Conservation (phyloP, 2,113 vertebrate genomes). For the Centropristis striata region DNA sequence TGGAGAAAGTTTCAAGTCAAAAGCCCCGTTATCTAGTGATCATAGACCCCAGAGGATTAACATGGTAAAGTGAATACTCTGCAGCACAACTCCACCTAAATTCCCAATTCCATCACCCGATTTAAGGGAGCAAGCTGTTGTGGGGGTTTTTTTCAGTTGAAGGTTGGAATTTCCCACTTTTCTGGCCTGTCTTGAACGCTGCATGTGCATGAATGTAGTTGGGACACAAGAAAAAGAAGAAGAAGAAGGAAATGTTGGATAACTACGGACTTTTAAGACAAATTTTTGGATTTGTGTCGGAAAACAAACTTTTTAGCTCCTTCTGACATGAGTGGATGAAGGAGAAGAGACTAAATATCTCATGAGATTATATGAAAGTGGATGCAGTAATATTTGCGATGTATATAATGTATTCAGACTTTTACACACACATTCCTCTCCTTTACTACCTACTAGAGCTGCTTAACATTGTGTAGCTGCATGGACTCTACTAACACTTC, state of each 20-base stretch:
- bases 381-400: slow-evolving; percentile 20
- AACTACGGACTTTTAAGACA: background rate
- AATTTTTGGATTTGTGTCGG: background rate
- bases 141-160: fast-evolving
- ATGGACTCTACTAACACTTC: background rate
- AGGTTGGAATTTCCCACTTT: background rate
- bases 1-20: too few relatives aligned
- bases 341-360: background rate
- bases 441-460: slow-evolving; percentile 24
- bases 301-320: background rate
- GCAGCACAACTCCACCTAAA: background rate
- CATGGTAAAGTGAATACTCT: too few relatives aligned
- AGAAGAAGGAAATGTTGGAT: background rate
- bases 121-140: background rate
- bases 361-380: slow-evolving; percentile 7
- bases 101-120: too few relatives aligned
- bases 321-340: background rate
- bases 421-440: slow-evolving; percentile 4
- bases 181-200: slow-evolving; percentile 4
- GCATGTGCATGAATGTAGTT: background rate
- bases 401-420: slow-evolving; percentile 35
- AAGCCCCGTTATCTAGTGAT: too few relatives aligned
- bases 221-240: background rate
- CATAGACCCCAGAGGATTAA: too few relatives aligned
- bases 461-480: slow-evolving; percentile 3